Evolutionary conservation across 2,113 vertebrate genomes (phyloP).

Genomic region (Ellobius talpinus): DNA sequence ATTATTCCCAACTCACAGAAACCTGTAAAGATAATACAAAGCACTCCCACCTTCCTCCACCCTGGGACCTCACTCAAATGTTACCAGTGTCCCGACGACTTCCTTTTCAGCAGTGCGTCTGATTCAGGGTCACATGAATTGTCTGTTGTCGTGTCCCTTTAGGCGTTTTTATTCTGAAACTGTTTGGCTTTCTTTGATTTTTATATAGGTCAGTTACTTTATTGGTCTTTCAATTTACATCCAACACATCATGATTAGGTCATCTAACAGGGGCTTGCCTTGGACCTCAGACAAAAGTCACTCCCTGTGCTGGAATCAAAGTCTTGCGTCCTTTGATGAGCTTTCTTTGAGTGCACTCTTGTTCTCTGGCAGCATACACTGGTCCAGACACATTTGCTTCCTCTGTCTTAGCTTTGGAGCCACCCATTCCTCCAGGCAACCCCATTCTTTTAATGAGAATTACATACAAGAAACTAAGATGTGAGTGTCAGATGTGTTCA

Average conservation of each 20-base stretch:
- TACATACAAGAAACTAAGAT: slow-evolving; percentile 7
- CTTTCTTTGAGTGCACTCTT: background rate
- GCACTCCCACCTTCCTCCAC: background rate
- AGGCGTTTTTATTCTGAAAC: background rate
- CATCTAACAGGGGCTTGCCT: too few species aligned
- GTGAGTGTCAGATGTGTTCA: background rate
- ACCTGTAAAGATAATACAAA: slow-evolving; percentile 29
- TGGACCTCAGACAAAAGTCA: too few species aligned
- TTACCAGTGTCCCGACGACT: background rate
- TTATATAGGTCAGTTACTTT: background rate
- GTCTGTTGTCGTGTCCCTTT: too few species aligned
- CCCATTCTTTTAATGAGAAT: background rate
- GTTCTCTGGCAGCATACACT: background rate
- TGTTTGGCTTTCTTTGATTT: slow-evolving; percentile 8
- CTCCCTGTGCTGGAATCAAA: too few species aligned
- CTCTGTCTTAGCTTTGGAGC: background rate
- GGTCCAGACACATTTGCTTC: background rate
- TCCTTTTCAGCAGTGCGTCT: background rate
- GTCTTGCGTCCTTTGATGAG: too few species aligned
- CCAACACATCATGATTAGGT: background rate
- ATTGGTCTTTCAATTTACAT: background rate
- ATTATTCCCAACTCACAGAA: background rate
- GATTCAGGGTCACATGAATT: rapidly evolving
- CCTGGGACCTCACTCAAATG: background rate
- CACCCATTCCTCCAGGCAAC: background rate